phyloP scores from a whole-genome alignment of 2,113 vertebrate genomes.

The Taxidea taxus region DNA sequence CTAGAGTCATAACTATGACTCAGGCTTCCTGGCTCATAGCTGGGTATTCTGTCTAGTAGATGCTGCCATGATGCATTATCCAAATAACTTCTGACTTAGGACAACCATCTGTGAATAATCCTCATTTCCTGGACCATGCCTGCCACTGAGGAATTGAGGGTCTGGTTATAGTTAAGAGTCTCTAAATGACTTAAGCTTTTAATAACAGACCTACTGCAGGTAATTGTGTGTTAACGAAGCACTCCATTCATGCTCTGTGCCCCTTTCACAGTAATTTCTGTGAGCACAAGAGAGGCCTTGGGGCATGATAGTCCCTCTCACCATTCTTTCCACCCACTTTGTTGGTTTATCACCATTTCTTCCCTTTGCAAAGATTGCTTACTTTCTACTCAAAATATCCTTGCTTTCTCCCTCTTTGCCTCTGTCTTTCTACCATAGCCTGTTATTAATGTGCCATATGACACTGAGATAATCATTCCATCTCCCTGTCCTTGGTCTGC shows the following conservation, averaged over 20 bases:
- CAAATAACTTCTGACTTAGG: conserved; percentile 51
- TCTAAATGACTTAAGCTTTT: conserved; percentile 35
- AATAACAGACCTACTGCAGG: not conserved
- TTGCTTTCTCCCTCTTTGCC: not conserved
- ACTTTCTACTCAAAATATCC: not conserved
- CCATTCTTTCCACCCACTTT: not conserved
- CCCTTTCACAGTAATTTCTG: not conserved
- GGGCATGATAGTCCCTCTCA: not conserved
- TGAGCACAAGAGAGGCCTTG: not conserved
- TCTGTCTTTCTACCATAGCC: not conserved
- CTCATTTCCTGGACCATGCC: not conserved
- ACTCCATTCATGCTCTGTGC: not conserved
- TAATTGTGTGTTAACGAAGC: not conserved
- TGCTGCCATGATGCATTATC: conserved; percentile 25
- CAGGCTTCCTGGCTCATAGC: not conserved
- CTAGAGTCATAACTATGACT: conserved; percentile 3
- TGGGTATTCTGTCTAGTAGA: conserved; percentile 6
- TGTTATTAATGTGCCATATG: not conserved
- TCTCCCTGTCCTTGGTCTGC: not conserved
- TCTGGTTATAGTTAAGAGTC: conserved; percentile 39
- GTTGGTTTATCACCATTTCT: not conserved
- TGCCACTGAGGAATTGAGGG: conserved; percentile 20
- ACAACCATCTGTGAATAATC: not conserved
- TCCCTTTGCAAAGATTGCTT: not conserved
- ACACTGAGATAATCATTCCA: not conserved